These are phyloP conservation scores for Diarsia dahlii DNA, from an alignment of 2,888 invertebrate genomes.

Conservation along the genomic window DNA sequence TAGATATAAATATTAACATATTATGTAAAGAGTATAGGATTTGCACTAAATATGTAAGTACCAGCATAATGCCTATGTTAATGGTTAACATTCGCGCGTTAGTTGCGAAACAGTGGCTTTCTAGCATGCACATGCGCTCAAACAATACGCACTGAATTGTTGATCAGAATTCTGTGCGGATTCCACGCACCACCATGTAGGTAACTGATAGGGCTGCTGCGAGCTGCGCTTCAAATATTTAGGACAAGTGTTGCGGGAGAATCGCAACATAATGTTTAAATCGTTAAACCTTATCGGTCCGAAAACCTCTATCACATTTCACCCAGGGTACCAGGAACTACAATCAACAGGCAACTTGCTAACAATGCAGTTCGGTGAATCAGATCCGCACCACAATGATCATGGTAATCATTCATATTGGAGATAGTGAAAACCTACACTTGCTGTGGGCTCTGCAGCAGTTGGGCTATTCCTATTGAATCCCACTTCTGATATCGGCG, in stretches of 20 bases:
- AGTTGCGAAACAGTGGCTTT: constrained; percentile 79
- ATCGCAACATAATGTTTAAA: not conserved
- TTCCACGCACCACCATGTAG: constrained; percentile 55
- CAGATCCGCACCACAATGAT: not conserved
- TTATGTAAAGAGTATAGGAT: constrained; percentile 40
- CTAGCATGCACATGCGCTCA: constrained; percentile 77
- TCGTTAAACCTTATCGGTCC: no score
- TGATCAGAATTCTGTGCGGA: constrained; percentile 64
- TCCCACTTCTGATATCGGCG: not conserved
- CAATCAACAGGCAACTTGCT: not conserved
- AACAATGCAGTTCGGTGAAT: not conserved
- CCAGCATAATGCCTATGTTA: constrained; percentile 65
- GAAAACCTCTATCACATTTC: no score
- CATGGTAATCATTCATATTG: no score
- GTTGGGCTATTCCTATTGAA: not conserved
- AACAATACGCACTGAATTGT: constrained; percentile 69
- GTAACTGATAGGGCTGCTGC: constrained; percentile 46
- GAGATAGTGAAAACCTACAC: not conserved
- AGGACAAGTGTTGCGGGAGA: not conserved
- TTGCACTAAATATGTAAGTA: constrained; percentile 56
- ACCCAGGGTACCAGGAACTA: not conserved
- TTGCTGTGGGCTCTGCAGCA: not conserved
- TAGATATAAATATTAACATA: constrained; percentile 11
- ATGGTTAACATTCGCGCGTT: constrained; percentile 71
- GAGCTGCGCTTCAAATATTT: constrained; percentile 12